Evolutionary conservation across 1,140 invertebrate species (phyloP), one percentile per base, ranked within the genome.

Genomic region (Orchestia grillus): DNA sequence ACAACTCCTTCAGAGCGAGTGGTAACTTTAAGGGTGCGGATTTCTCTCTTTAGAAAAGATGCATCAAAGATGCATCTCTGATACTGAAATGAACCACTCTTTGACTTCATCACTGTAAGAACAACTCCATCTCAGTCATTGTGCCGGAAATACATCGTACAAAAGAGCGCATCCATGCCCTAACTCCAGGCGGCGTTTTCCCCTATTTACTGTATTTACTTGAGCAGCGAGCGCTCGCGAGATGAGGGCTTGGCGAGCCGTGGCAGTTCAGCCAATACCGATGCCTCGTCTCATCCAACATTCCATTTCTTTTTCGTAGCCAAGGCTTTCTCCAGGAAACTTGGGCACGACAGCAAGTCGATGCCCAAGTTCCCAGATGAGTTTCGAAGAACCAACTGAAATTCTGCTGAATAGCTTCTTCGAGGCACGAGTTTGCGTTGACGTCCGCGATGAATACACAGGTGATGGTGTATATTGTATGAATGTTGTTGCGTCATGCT

Each of bases 351-450:
- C 92, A 94, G 92, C 44, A 45, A 94, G 92, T 94, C 92, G 92
- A 94, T 94, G 92, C 44, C 92, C 16, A 94, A 94, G 44, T 94
- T 94, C 92, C 8, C 16, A 94, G 92, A 94, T 94, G 92, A 94
- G 92, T 94, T 94, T 44, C 92, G 44, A 44, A 44, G 40, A 44
- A n/a, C 40, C 41, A 94, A 94, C 92, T 94, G 92, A 45, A 94
- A 94, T 94, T 44, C 92, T 45, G 44, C 41, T 44, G 44, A 94
- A 44, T n/a, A 94, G n/a, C 88, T 90, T 44, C 88, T 90, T 90
- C 62, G 62, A 36, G 28, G 62, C 62, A 6, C 15, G 62, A 77
- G 62, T 77, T 77, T 77, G 1, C 36, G 62, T 3, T 19, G 62
- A 36, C 62, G 62, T 23, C 1, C 28, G 36, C 62, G 36, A 77